phyloP scores from a whole-genome alignment of 2,797 vertebrate genomes.

The Thripadectes ignobilis region DNA sequence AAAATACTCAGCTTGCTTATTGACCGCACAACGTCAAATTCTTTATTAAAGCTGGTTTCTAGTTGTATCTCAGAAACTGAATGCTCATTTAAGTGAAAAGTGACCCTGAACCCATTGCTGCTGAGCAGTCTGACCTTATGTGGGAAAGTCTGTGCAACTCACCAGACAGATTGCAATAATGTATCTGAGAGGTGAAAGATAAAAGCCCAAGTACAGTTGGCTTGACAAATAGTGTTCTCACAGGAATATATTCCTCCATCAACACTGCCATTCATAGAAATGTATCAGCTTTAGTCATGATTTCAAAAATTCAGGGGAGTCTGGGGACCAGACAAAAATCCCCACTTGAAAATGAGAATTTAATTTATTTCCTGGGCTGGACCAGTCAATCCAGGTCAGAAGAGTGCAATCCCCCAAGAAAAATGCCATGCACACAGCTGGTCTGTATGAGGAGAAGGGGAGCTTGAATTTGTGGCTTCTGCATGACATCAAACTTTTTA shows the following conservation, averaged over 20 bases:
- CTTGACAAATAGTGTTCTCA: background rate
- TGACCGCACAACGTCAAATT: background rate
- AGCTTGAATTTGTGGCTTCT: background rate
- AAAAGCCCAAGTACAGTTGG: background rate
- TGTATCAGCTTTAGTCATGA: background rate
- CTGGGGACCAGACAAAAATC: background rate
- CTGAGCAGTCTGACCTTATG: background rate
- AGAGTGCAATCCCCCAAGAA: background rate
- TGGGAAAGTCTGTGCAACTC: background rate
- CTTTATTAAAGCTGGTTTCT: slow-evolving; percentile 19
- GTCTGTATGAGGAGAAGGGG: background rate
- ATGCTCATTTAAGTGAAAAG: slow-evolving; percentile 18
- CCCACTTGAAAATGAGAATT: background rate
- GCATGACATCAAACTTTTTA: background rate
- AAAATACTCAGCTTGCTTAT: background rate
- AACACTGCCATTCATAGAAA: background rate
- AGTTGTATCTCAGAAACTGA: background rate
- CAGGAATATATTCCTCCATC: background rate
- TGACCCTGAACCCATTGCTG: background rate
- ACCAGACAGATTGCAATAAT: background rate
- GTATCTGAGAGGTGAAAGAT: background rate
- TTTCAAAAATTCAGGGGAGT: background rate
- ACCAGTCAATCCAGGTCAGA: background rate
- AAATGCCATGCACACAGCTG: background rate
- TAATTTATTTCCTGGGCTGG: background rate